Conservation (phyloP, 2,113 vertebrate species). For the Misgurnus mizolepis region DNA sequence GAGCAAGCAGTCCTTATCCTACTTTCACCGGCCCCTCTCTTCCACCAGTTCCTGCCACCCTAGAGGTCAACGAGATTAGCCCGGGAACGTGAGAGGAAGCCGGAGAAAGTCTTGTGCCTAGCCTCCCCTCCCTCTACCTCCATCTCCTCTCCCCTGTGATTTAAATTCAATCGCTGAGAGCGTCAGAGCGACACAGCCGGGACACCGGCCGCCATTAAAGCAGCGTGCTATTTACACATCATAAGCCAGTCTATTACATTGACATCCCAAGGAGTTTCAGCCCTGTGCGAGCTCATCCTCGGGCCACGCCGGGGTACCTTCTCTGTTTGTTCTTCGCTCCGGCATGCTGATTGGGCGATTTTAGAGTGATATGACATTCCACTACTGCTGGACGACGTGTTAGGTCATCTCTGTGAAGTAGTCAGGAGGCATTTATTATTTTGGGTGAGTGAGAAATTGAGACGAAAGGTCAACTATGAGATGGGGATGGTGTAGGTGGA, state of each 20-base stretch:
- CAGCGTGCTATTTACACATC: slow-evolving; percentile 78
- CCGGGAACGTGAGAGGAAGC: slow-evolving; percentile 49
- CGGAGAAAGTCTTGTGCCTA: slow-evolving; percentile 7
- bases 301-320: slow-evolving; percentile 53
- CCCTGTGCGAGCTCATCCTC: slow-evolving; percentile 51
- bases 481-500: slow-evolving; percentile 50
- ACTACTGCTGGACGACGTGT: slow-evolving; percentile 65
- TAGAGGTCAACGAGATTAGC: slow-evolving; percentile 63
- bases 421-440: slow-evolving; percentile 79
- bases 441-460: slow-evolving; percentile 63
- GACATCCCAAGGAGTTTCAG: slow-evolving; percentile 71
- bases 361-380: slow-evolving; percentile 75
- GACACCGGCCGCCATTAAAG: slow-evolving; percentile 67
- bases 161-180: slow-evolving; percentile 75
- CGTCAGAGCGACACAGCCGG: slow-evolving; percentile 19
- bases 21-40: slow-evolving; percentile 1
- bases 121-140: slow-evolving; percentile 17
- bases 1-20: slow-evolving; percentile 12
- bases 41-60: slow-evolving; percentile 55
- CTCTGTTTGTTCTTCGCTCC: slow-evolving; percentile 78
- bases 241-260: slow-evolving; percentile 79
- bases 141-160: slow-evolving; percentile 67
- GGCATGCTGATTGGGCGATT: slow-evolving; percentile 82
- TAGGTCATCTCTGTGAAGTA: slow-evolving; percentile 70
- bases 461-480: slow-evolving; percentile 75